These are phyloP conservation scores for Calosoma granatense DNA, from an alignment of 1,140 invertebrate genomes.

Conservation along the genomic window DNA sequence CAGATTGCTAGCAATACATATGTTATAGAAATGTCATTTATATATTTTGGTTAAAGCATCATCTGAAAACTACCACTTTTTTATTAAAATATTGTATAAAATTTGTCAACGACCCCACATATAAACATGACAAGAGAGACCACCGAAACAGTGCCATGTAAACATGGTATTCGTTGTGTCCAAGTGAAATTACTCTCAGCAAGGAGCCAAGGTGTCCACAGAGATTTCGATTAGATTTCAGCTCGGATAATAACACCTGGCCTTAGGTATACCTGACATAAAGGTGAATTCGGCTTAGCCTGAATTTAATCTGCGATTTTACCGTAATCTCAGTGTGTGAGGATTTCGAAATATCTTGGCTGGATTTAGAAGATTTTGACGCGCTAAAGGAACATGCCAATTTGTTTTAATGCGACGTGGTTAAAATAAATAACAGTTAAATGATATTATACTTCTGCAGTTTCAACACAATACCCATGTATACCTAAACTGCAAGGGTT, in stretches of 20 bases:
- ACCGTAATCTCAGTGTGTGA: not conserved
- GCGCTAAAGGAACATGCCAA: not conserved
- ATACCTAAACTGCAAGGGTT: too few species aligned
- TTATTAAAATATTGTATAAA: too few species aligned
- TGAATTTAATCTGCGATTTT: not conserved
- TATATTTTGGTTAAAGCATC: too few species aligned
- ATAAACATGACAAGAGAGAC: too few species aligned
- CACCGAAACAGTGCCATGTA: not conserved
- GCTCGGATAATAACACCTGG: slow-evolving; percentile 8
- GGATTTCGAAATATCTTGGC: not conserved
- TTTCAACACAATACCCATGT: too few species aligned
- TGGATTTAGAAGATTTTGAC: not conserved
- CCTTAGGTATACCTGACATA: not conserved
- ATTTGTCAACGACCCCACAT: too few species aligned
- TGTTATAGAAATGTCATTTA: too few species aligned
- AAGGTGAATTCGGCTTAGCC: not conserved
- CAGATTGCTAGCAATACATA: too few species aligned
- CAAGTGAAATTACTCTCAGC: slow-evolving; percentile 14
- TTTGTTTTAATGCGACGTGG: not conserved
- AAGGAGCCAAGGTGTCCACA: slow-evolving; percentile 13
- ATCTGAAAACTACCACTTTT: too few species aligned
- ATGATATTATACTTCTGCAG: too few species aligned
- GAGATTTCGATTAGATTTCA: slow-evolving; percentile 16
- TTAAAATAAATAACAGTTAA: too few species aligned
- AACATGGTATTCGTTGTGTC: not conserved